Evolutionary conservation across 2,113 vertebrate genomes (phyloP).

Genomic region (Misgurnus mizolepis): DNA sequence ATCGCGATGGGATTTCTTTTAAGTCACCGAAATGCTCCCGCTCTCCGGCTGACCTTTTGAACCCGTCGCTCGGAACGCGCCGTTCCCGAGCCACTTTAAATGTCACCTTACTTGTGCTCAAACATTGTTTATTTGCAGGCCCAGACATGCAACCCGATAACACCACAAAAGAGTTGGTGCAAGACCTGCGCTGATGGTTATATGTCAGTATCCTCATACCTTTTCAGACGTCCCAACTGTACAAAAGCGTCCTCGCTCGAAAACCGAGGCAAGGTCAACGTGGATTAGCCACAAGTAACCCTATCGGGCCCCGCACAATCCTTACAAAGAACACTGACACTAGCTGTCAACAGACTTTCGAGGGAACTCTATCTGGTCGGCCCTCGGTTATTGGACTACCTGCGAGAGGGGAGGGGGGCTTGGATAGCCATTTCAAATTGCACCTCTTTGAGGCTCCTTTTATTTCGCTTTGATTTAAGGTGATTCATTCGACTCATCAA

Average conservation of each 20-base stretch:
- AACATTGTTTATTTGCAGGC: constrained; percentile 67
- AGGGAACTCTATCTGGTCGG: constrained; percentile 77
- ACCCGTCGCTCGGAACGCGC: constrained; percentile 66
- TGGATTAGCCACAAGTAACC: constrained; percentile 82
- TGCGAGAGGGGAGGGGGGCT: constrained; percentile 58
- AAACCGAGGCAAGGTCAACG: constrained; percentile 72
- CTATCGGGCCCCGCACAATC: constrained; percentile 79
- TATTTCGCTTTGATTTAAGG: constrained; percentile 77
- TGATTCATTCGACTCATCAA: constrained; percentile 76
- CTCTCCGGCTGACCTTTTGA: constrained; percentile 73
- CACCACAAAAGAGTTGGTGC: constrained; percentile 77
- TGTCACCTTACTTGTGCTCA: constrained; percentile 72
- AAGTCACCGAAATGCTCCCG: constrained; percentile 65
- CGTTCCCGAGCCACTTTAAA: constrained; percentile 74
- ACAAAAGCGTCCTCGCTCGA: constrained; percentile 80
- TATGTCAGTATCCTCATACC: constrained; percentile 77
- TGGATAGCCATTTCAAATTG: constrained; percentile 75
- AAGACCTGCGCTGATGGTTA: constrained; percentile 74
- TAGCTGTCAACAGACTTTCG: constrained; percentile 79
- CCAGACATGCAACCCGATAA: constrained; percentile 77
- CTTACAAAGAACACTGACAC: constrained; percentile 81
- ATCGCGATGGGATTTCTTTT: constrained; percentile 69
- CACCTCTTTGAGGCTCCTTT: constrained; percentile 69
- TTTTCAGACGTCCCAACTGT: constrained; percentile 77
- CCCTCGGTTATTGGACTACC: constrained; percentile 73